phyloP scores from a whole-genome alignment of 1,140 invertebrate genomes.

The Hypothenemus hampei region DNA sequence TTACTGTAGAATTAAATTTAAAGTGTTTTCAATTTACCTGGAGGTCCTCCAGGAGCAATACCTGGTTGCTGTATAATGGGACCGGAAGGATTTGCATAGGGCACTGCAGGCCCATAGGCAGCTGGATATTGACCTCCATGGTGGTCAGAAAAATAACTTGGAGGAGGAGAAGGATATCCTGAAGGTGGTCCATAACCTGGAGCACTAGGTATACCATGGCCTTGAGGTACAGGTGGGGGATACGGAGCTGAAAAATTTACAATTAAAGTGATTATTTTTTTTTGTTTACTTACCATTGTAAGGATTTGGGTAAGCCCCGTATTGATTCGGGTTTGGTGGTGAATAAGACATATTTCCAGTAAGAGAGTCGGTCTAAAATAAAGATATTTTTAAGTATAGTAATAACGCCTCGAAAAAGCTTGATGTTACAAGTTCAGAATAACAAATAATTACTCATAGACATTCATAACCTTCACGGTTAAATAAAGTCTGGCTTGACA shows the following conservation, averaged over 20 bases:
- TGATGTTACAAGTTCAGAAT: too few species aligned
- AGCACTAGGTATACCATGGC: too few species aligned
- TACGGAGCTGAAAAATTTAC: background rate
- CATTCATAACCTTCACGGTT: too few species aligned
- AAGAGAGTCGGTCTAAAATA: background rate
- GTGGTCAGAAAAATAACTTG: background rate
- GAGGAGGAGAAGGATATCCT: background rate
- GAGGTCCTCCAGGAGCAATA: conserved; percentile 1
- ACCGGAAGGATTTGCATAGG: background rate
- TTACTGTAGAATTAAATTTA: too few species aligned
- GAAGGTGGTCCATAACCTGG: conserved; percentile 1
- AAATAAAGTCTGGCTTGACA: too few species aligned
- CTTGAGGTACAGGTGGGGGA: background rate
- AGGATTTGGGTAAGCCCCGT: conserved; percentile 27
- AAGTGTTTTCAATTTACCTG: conserved; percentile 3
- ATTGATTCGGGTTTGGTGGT: conserved; percentile 28
- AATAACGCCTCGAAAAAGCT: too few species aligned
- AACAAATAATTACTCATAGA: too few species aligned
- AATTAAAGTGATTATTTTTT: background rate
- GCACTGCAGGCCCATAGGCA: conserved; percentile 1
- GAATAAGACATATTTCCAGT: conserved; percentile 25
- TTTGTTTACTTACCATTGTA: conserved; percentile 30
- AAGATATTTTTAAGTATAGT: too few species aligned
- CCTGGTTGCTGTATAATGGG: conserved; percentile 7
- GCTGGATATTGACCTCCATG: background rate